Evolutionary conservation across 1,140 invertebrate genomes (phyloP).

Genomic region (Pachypsylla venusta): DNA sequence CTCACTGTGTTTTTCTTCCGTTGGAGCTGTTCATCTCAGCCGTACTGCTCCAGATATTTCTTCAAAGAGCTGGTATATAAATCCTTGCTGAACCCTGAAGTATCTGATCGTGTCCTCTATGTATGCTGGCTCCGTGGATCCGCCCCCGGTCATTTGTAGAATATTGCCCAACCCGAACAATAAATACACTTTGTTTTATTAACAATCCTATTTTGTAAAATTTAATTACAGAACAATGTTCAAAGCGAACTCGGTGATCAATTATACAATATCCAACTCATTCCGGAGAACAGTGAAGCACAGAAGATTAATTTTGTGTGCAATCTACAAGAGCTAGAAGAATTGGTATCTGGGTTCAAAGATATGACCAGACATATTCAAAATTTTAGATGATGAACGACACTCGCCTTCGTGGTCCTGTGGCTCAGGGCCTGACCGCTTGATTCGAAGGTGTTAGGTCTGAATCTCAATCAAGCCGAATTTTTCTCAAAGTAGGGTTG

Average conservation of each 20-base stretch:
- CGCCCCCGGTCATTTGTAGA: constrained; percentile 8
- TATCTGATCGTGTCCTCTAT: no score
- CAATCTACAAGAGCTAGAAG: constrained; percentile 15
- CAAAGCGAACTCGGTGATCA: constrained; percentile 13
- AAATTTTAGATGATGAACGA: constrained; percentile 25
- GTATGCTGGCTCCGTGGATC: no score
- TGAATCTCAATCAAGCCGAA: no score
- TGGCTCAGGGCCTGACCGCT: no score
- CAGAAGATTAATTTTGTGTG: constrained; percentile 16
- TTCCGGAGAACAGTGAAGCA: constrained; percentile 7
- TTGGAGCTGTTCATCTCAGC: no score
- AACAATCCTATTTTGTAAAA: background rate
- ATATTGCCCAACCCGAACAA: constrained; percentile 8
- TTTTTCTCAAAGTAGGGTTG: no score
- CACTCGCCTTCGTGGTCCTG: no score
- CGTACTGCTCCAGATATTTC: no score
- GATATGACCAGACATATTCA: constrained; percentile 15
- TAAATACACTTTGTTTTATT: background rate
- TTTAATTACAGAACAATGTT: constrained; percentile 14
- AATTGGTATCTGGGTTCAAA: constrained; percentile 15
- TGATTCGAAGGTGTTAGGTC: no score
- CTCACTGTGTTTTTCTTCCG: no score
- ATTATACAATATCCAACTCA: constrained; percentile 13
- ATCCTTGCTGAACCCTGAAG: no score
- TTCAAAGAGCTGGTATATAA: no score